Conservation (phyloP, 2,888 invertebrate genomes). For the Drosophila nr. perissopoda region DNA sequence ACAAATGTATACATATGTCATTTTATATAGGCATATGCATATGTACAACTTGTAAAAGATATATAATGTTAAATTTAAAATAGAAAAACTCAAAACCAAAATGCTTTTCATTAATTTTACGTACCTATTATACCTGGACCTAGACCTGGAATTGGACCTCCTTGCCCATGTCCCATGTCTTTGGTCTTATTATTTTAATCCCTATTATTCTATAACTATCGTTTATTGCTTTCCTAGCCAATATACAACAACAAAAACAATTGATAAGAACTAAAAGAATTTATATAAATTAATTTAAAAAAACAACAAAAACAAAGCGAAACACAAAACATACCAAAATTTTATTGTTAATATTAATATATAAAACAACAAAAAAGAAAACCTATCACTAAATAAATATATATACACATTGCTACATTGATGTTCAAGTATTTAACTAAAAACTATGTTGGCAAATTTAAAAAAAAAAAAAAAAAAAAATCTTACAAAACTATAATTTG, state of each 20-base stretch:
- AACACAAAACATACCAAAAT: constrained; percentile 75
- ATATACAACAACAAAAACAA: constrained; percentile 43
- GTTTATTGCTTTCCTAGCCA: constrained; percentile 65
- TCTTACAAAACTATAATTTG: constrained; percentile 15
- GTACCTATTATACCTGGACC: constrained; percentile 21
- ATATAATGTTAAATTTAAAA: constrained; percentile 16
- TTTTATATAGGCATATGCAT: not conserved
- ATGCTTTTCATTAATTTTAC: constrained; percentile 70
- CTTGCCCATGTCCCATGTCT: constrained; percentile 24
- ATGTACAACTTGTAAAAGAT: constrained; percentile 39
- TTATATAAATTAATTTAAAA: constrained; percentile 52
- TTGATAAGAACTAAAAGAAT: constrained; percentile 59
- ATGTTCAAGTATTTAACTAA: constrained; percentile 57
- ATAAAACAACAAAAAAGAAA: constrained; percentile 15
- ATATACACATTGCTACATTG: constrained; percentile 4
- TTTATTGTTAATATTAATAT: constrained; percentile 57
- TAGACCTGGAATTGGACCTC: constrained; percentile 14
- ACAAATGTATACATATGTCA: constrained; percentile 32
- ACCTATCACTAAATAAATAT: constrained; percentile 36
- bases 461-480: constrained; percentile 3
- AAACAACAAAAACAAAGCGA: constrained; percentile 48
- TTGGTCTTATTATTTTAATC: constrained; percentile 20
- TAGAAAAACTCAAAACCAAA: constrained; percentile 60
- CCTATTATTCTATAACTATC: not conserved
- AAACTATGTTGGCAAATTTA: constrained; percentile 3